A percentile compares a stretch with the other conserved stretches of the same genome.
These are phyloP conservation scores for Parotocinclus haroldoi DNA, from an alignment of 2,797 vertebrate species.

Conservation along the genomic window DNA sequence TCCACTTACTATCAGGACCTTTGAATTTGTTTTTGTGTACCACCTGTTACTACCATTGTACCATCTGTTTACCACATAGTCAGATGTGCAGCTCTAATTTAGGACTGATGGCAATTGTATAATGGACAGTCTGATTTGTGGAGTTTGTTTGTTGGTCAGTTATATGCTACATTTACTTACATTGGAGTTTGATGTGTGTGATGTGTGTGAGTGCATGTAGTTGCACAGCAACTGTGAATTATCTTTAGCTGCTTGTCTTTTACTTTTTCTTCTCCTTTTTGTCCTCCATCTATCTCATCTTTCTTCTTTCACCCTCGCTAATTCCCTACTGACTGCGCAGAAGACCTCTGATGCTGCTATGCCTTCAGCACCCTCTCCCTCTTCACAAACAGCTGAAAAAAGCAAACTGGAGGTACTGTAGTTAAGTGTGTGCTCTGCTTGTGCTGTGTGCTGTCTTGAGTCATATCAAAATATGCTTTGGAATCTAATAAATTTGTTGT, in stretches of 20 bases:
- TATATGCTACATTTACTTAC: background rate
- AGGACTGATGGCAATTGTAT: conserved; percentile 2
- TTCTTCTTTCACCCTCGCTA: background rate
- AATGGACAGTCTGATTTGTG: background rate
- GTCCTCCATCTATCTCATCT: conserved; percentile 22
- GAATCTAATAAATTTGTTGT: background rate
- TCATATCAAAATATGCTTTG: conserved; percentile 5
- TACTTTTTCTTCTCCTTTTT: background rate
- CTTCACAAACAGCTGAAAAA: conserved; percentile 85
- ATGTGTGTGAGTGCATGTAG: conserved; percentile 17
- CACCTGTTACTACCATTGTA: conserved; percentile 11
- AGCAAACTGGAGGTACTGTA: conserved; percentile 84
- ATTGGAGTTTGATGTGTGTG: background rate
- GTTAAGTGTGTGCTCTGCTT: conserved; percentile 12
- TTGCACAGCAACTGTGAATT: conserved; percentile 50
- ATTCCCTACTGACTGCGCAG: conserved; percentile 55
- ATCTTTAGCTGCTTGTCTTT: conserved; percentile 41
- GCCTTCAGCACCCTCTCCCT: conserved; percentile 80
- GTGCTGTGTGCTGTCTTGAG: conserved; percentile 26
- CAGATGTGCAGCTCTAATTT: conserved; percentile 1
- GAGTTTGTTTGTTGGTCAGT: background rate
- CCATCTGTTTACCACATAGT: too few relatives aligned
- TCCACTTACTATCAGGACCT: too few relatives aligned
- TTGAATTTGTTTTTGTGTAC: background rate
- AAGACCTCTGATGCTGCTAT: conserved; percentile 83